Percentiles rank a stretch among this genome's conserved stretches.
phyloP scores from a whole-genome alignment of 2,113 vertebrate genomes.

The Tragulus kanchil region DNA sequence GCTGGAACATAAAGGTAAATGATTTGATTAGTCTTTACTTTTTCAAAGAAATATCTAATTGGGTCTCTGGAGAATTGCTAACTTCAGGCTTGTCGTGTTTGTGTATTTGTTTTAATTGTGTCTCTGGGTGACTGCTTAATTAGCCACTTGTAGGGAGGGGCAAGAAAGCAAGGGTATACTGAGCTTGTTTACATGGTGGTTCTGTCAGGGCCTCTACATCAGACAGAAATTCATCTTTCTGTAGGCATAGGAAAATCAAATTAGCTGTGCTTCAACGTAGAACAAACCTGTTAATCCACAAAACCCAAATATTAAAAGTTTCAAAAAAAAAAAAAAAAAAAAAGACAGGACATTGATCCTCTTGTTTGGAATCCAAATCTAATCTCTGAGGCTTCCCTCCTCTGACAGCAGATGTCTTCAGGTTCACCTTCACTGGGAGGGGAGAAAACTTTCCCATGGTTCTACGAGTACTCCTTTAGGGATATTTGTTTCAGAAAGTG shows the following conservation, averaged over 20 bases:
- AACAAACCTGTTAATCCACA: too few relatives aligned
- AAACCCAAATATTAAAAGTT: too few relatives aligned
- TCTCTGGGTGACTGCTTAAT: constrained; percentile 40
- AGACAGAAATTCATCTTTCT: constrained; percentile 34
- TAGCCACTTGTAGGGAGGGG: background rate
- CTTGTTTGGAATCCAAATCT: background rate
- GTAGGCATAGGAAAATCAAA: constrained; percentile 58
- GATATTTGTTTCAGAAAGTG: background rate
- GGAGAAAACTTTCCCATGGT: background rate
- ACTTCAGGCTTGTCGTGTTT: constrained; percentile 34
- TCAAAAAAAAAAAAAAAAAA: too few relatives aligned
- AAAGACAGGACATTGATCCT: background rate
- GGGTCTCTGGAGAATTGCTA: background rate
- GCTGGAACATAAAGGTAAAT: constrained; percentile 23
- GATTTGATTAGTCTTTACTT: background rate
- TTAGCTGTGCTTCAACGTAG: constrained; percentile 57
- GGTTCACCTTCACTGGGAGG: background rate
- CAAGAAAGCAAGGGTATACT: fast-evolving
- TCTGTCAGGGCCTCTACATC: constrained; percentile 21
- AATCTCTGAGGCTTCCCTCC: background rate
- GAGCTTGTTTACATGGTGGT: background rate
- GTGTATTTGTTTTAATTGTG: constrained; percentile 58
- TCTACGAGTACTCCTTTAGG: background rate
- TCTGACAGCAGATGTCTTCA: background rate
- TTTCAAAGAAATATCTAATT: background rate